Percentiles rank a stretch among this genome's conserved stretches.
Evolutionary conservation across 2,797 vertebrate species (phyloP).

Genomic region (Xiphorhynchus erythropygius): DNA sequence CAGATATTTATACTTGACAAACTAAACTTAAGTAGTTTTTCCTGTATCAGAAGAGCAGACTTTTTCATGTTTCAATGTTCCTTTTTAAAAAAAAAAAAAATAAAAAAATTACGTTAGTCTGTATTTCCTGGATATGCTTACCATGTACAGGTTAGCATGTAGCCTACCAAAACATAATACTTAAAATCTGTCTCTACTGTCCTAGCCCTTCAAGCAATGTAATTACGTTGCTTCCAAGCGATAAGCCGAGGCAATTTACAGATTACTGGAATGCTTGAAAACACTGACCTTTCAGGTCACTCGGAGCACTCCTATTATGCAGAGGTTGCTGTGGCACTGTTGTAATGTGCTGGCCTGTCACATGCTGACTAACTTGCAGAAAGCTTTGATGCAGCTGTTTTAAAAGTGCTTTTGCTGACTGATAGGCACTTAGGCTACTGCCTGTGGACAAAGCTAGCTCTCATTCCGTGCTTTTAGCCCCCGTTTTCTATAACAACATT

Average conservation of each 20-base stretch:
- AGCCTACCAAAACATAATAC: not conserved
- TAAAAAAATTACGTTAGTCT: not conserved
- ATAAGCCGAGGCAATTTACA: slow-evolving; percentile 60
- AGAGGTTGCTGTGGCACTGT: slow-evolving; percentile 45
- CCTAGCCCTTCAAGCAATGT: slow-evolving; percentile 14
- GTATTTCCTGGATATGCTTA: not conserved
- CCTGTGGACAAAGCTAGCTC: slow-evolving; percentile 44
- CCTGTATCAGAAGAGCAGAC: not conserved
- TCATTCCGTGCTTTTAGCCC: slow-evolving; percentile 1
- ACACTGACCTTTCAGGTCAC: slow-evolving; percentile 41
- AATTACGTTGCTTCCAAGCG: slow-evolving; percentile 53
- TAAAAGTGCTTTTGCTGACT: slow-evolving; percentile 58
- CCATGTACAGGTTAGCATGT: not conserved
- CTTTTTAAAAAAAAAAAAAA: too few species aligned
- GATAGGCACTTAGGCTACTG: slow-evolving; percentile 33
- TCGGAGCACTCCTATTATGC: slow-evolving; percentile 26
- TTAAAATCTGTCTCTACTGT: slow-evolving; percentile 15
- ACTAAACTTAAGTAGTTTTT: not conserved
- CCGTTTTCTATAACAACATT: slow-evolving; percentile 11
- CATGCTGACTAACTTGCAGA: slow-evolving; percentile 56
- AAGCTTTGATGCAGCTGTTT: slow-evolving; percentile 60
- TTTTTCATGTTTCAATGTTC: not conserved
- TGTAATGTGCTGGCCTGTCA: slow-evolving; percentile 61
- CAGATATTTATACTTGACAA: not conserved
- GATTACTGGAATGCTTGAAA: slow-evolving; percentile 52